Base-by-base conservation (phyloP, 2,888 invertebrate species). In the Hypselothyrea guttata region DNA sequence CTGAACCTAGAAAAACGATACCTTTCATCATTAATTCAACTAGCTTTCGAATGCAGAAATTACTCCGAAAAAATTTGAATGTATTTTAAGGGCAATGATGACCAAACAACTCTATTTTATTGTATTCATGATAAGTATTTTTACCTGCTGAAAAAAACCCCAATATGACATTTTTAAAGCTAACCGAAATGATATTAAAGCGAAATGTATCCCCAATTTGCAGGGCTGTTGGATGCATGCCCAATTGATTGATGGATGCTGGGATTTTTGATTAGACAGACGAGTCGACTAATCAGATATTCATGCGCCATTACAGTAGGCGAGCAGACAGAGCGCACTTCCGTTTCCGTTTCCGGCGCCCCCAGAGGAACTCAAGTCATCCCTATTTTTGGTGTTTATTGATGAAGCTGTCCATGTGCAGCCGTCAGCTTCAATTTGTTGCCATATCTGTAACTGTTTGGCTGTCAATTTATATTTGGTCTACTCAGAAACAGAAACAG, bases 191-290 rank as follows among this genome's bases (percentile, higher is more conserved):
- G 5, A 22, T 5, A 22, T 22, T 22, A 22, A 22, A 22, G 22
- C 22, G 3, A 22, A 2, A 22, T 22, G 22, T 22, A 22, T 22
- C 22, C 22, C 2, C 22, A 22, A 22, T 22, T 22, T 22, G 22
- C 22, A 2, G 22, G 22, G 22, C 22, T 22, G n/a, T n/a, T 22
- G 22, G 22, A 5, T 22, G 5, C 72, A 78, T 82, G 83, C 68
- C 66, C 75, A 62, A 86, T 82, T 87, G 88, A 88, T 86, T 84
- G 84, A 86, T 87, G 74, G 84, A 83, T 86, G 64, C 73, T 68
- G 71, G 70, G 68, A 74, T 71, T 83, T 74, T 51, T 71, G 84
- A 65, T 76, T 59, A 54, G 53, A 27, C 51, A 52, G 71, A 67
- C 81, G 53, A 51, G 60, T 1, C 46, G 54, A 51, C 76, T 85